phyloP scores from a whole-genome alignment of 1,140 invertebrate species.

The Phymorhynchus buccinoides region DNA sequence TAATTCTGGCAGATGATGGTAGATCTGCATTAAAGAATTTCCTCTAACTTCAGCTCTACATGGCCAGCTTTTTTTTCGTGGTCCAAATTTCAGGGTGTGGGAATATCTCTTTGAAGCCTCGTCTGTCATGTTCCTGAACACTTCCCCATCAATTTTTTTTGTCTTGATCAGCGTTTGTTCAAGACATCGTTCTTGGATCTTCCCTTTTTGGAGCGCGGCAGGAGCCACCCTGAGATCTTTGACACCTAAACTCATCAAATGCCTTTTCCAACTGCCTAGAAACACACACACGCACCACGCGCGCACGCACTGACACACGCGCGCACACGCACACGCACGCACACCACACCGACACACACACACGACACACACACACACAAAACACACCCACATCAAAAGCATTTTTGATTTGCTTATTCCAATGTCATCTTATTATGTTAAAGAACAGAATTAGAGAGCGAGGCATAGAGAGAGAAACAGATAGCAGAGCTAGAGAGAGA shows the following conservation, averaged over 20 bases:
- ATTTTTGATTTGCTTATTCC: not conserved
- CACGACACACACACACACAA: not conserved
- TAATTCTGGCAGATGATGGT: too few relatives aligned
- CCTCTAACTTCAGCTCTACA: conserved; percentile 38
- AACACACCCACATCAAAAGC: too few relatives aligned
- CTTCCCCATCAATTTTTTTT: conserved; percentile 47
- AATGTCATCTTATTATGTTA: too few relatives aligned
- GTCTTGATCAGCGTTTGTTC: conserved; percentile 39
- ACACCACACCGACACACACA: not conserved
- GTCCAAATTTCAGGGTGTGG: conserved; percentile 43
- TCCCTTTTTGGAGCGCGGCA: not conserved
- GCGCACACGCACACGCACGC: too few relatives aligned
- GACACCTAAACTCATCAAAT: conserved; percentile 5
- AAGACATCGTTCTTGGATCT: not conserved
- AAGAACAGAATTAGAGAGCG: too few relatives aligned
- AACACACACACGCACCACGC: conserved; percentile 12
- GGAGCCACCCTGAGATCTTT: conserved; percentile 26
- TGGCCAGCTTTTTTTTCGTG: conserved; percentile 37
- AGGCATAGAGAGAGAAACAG: too few relatives aligned
- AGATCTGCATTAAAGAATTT: too few relatives aligned
- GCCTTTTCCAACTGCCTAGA: not conserved
- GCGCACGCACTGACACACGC: too few relatives aligned
- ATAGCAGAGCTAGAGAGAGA: too few relatives aligned
- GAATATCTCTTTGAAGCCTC: conserved; percentile 41
- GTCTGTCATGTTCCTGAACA: conserved; percentile 44